Conservation (phyloP, 2,797 vertebrate species). For the Hafferia zeledoni region DNA sequence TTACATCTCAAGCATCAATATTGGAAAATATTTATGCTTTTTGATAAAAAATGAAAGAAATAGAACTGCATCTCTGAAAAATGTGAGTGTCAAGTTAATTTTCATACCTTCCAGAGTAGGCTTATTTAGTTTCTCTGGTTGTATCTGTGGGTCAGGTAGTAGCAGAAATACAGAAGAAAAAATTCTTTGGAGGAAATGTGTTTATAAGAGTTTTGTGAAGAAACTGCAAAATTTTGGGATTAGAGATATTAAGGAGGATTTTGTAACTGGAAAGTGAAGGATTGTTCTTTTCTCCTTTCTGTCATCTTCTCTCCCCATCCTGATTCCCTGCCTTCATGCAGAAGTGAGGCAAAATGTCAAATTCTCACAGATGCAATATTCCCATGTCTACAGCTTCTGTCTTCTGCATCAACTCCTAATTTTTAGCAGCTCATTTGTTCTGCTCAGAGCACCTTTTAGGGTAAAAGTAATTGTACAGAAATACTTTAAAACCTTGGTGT, state of each 20-base stretch:
- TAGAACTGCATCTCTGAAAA: not conserved
- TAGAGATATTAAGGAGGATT: not conserved
- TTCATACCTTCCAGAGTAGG: not conserved
- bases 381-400: not conserved
- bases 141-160: not conserved
- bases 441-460: not conserved
- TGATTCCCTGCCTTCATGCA: not conserved
- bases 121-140: not conserved
- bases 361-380: not conserved
- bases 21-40: not conserved
- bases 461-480: not conserved
- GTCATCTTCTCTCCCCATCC: not conserved
- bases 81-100: not conserved
- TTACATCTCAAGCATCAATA: not conserved
- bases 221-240: not conserved
- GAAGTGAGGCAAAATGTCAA: not conserved
- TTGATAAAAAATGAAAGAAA: not conserved
- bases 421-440: not conserved
- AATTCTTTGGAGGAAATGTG: accelerated
- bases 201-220: not conserved
- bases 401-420: not conserved
- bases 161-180: not conserved
- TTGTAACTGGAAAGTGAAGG: not conserved
- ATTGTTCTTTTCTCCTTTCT: not conserved
- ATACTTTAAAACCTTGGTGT: not conserved